Evolutionary conservation across 2,888 invertebrate genomes (phyloP).

Genomic region (Ischnus inquisitorius): DNA sequence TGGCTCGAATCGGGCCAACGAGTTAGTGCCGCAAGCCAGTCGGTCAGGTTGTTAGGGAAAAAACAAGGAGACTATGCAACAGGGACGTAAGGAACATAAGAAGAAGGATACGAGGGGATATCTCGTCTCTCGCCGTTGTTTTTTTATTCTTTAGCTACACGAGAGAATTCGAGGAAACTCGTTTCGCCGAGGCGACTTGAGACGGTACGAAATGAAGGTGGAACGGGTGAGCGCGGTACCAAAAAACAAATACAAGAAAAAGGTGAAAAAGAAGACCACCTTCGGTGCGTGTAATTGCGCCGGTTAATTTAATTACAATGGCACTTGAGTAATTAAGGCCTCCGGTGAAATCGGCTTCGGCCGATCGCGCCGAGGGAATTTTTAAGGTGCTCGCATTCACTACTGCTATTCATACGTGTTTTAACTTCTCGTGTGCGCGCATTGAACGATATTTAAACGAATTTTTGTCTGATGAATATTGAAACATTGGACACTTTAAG

Average conservation of each 20-base stretch:
- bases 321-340: conserved; percentile 74
- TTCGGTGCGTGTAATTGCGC: conserved; percentile 67
- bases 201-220: conserved; percentile 34
- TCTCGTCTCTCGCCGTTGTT: conserved; percentile 39
- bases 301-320: conserved; percentile 67
- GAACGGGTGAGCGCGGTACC: conserved; percentile 8
- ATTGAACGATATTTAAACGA: conserved; percentile 31
- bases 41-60: conserved; percentile 47
- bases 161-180: conserved; percentile 66
- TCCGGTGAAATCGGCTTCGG: conserved; percentile 33
- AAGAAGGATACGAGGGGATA: conserved; percentile 51
- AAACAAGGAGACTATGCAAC: conserved; percentile 28
- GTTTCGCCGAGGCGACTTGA: conserved; percentile 47
- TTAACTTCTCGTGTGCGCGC: background rate
- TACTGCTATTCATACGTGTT: background rate
- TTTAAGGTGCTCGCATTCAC: conserved; percentile 24
- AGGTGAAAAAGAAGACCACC: conserved; percentile 56
- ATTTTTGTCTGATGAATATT: conserved; percentile 17
- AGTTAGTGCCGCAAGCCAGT: conserved; percentile 28
- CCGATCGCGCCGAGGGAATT: conserved; percentile 21
- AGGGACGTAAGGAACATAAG: conserved; percentile 14
- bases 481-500: background rate
- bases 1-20: conserved; percentile 43
- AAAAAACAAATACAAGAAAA: conserved; percentile 35
- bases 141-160: conserved; percentile 21